phyloP scores from a whole-genome alignment of 2,113 vertebrate genomes.

The Cavia porcellus region DNA sequence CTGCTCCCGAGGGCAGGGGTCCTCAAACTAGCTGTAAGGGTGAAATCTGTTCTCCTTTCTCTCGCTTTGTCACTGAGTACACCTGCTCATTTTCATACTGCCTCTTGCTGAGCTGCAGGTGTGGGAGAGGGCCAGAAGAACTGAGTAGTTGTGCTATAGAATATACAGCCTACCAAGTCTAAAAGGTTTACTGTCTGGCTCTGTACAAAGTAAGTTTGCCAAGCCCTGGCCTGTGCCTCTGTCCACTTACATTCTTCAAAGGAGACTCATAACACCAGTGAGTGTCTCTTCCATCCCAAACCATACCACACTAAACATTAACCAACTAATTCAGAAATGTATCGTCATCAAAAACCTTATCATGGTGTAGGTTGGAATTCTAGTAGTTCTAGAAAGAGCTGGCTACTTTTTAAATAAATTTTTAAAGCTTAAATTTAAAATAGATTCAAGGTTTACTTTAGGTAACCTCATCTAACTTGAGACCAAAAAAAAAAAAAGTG shows the following conservation, averaged over 20 bases:
- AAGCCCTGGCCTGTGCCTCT: neutral
- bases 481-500: conserved; percentile 39
- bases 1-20: neutral
- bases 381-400: conserved; percentile 43
- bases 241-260: neutral
- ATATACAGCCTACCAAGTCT: neutral
- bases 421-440: neutral
- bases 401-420: neutral
- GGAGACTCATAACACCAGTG: neutral
- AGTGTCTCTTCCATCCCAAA: neutral
- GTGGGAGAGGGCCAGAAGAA: neutral
- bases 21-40: neutral
- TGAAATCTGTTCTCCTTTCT: neutral
- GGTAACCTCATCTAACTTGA: conserved; percentile 46
- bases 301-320: neutral
- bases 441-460: conserved; percentile 51
- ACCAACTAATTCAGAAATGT: neutral
- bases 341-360: conserved; percentile 31
- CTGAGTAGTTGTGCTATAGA: neutral
- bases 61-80: neutral
- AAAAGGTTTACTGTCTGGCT: neutral
- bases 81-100: neutral
- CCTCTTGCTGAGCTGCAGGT: too few species aligned
- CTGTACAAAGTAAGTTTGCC: neutral
- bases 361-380: neutral